These are phyloP conservation scores for Cosmia pyralina DNA, from an alignment of 2,888 invertebrate genomes.

Conservation along the genomic window DNA sequence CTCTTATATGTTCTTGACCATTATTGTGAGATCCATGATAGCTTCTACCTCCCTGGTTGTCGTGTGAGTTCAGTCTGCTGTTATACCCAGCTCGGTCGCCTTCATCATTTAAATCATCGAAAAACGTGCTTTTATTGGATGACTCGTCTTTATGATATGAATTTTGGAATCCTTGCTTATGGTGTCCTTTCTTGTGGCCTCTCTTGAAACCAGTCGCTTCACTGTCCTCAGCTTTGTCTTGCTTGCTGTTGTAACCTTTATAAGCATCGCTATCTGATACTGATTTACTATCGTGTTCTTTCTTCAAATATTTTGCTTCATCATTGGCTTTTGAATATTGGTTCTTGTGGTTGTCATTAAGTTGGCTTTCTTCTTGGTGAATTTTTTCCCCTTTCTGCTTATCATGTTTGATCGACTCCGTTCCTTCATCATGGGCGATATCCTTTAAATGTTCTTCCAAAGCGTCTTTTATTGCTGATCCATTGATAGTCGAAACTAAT, in stretches of 20 bases:
- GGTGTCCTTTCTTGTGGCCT: constrained; percentile 92
- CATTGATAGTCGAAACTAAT: constrained; percentile 73
- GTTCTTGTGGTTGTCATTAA: constrained; percentile 85
- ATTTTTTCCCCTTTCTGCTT: constrained; percentile 87
- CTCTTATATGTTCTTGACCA: constrained; percentile 81
- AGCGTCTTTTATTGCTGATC: constrained; percentile 84
- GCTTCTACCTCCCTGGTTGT: constrained; percentile 83
- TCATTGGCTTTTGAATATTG: constrained; percentile 86
- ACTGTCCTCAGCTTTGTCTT: constrained; percentile 86
- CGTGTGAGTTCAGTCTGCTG: constrained; percentile 81
- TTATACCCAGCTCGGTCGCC: constrained; percentile 86
- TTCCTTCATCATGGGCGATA: constrained; percentile 82
- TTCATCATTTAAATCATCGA: constrained; percentile 91
- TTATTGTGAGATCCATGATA: constrained; percentile 86
- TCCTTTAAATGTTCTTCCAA: constrained; percentile 88
- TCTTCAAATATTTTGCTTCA: constrained; percentile 85
- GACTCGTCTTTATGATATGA: constrained; percentile 93
- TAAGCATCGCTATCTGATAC: constrained; percentile 85
- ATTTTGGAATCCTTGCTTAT: constrained; percentile 92
- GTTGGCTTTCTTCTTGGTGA: constrained; percentile 83
- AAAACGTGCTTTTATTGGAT: constrained; percentile 92
- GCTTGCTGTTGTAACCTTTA: constrained; percentile 83
- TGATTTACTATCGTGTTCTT: constrained; percentile 85
- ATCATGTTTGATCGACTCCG: constrained; percentile 83
- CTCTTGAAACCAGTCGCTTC: constrained; percentile 83